Percentiles rank a stretch among this genome's conserved stretches.
phyloP scores from a whole-genome alignment of 2,113 vertebrate species.

The Alces alces region DNA sequence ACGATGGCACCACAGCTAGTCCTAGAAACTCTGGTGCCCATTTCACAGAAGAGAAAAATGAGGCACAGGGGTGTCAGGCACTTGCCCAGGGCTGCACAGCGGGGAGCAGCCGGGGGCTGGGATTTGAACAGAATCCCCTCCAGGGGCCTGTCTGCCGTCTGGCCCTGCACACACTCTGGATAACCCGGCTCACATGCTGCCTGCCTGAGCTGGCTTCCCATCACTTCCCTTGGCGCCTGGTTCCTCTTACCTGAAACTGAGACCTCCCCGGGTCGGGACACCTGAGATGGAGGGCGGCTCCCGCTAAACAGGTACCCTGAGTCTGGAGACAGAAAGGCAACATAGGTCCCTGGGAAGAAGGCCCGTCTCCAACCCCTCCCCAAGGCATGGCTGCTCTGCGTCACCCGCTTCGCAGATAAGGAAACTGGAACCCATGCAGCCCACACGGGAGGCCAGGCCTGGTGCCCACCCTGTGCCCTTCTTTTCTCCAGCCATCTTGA shows the following conservation, averaged over 20 bases:
- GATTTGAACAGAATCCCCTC: background rate
- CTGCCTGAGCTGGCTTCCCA: fast-evolving
- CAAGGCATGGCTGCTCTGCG: fast-evolving
- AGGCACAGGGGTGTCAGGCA: background rate
- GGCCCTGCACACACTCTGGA: fast-evolving
- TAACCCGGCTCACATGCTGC: fast-evolving
- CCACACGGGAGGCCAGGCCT: fast-evolving
- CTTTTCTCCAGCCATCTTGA: background rate
- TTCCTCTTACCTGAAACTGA: slow-evolving; percentile 85
- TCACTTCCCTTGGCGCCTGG: fast-evolving
- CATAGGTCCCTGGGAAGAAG: fast-evolving
- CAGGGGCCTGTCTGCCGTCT: fast-evolving
- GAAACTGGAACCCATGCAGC: background rate
- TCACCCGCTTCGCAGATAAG: background rate
- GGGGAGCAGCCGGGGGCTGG: background rate
- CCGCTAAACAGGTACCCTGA: slow-evolving; percentile 98
- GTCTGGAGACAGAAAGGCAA: slow-evolving; percentile 77
- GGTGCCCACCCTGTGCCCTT: background rate
- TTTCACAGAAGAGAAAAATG: background rate
- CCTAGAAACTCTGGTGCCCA: fast-evolving
- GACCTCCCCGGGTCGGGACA: slow-evolving; percentile 82
- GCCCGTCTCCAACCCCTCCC: fast-evolving
- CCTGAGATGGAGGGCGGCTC: slow-evolving; percentile 87
- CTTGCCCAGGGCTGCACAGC: background rate
- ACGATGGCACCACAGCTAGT: fast-evolving